A percentile compares a stretch with the other conserved stretches of the same genome.
Evolutionary conservation across 2,888 invertebrate genomes (phyloP).

Genomic region (Chydorus sphaericus): DNA sequence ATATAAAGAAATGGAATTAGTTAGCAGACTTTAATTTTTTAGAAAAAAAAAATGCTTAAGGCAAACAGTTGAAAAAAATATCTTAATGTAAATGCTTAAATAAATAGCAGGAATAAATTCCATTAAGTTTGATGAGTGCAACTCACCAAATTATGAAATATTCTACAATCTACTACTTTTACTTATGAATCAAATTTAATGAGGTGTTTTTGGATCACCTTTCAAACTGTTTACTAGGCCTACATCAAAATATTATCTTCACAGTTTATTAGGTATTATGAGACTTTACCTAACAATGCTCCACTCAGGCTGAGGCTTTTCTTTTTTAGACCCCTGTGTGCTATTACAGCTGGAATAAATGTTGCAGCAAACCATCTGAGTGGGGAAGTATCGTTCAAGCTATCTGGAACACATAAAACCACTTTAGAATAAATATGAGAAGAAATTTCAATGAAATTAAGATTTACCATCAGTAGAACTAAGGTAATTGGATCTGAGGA

Average conservation of each 20-base stretch:
- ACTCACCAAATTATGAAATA: too few species aligned
- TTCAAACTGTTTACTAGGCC: too few species aligned
- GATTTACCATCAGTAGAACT: background rate
- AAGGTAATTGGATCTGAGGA: slow-evolving; percentile 4
- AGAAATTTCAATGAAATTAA: background rate
- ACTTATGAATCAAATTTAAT: too few species aligned
- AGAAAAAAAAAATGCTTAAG: too few species aligned
- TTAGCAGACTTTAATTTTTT: too few species aligned
- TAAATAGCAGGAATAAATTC: background rate
- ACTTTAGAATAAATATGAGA: too few species aligned
- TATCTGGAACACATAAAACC: too few species aligned
- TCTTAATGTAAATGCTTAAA: background rate
- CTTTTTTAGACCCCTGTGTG: slow-evolving; percentile 48
- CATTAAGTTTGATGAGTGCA: background rate
- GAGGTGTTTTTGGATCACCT: too few species aligned
- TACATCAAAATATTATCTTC: too few species aligned
- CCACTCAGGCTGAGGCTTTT: slow-evolving; percentile 55
- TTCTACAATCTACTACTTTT: too few species aligned
- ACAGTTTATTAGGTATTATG: too few species aligned
- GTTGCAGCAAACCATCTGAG: slow-evolving; percentile 49
- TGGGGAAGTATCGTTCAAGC: slow-evolving; percentile 34
- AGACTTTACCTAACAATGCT: slow-evolving; percentile 43
- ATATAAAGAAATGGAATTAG: too few species aligned
- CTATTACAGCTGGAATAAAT: slow-evolving; percentile 46
- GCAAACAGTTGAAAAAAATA: slow-evolving; percentile 2